These are phyloP conservation scores for Halcyon chelicuti DNA, from an alignment of 2,797 vertebrate genomes.

Conservation along the genomic window DNA sequence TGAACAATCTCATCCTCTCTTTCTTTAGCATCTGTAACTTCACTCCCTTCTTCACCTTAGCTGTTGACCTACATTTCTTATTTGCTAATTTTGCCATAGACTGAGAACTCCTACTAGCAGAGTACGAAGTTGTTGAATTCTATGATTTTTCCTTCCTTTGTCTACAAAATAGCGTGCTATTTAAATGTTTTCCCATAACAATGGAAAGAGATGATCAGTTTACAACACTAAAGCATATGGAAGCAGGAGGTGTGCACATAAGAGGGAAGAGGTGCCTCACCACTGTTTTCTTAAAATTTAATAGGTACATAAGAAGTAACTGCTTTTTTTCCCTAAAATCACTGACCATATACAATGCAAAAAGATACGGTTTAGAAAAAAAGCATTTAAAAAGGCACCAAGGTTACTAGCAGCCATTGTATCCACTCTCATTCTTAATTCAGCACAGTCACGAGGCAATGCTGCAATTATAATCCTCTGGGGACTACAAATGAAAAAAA, in stretches of 20 bases:
- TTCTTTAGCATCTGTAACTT: neutral
- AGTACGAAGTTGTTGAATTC: neutral
- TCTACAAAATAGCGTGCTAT: neutral
- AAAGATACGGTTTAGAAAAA: neutral
- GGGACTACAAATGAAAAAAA: neutral
- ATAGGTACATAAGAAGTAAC: neutral
- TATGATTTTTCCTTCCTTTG: neutral
- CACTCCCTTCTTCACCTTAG: neutral
- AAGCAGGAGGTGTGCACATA: neutral
- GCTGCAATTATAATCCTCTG: neutral
- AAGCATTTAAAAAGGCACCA: neutral
- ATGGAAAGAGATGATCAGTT: neutral
- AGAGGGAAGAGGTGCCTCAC: neutral
- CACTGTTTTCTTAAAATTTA: neutral
- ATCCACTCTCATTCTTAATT: neutral
- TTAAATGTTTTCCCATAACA: neutral
- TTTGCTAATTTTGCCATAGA: neutral
- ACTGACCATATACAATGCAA: neutral
- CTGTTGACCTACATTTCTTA: neutral
- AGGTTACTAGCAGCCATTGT: neutral
- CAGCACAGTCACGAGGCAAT: neutral
- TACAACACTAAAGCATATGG: neutral
- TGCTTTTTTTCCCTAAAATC: neutral
- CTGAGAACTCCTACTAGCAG: neutral
- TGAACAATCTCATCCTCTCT: neutral